Base-by-base conservation (phyloP, 2,113 vertebrate genomes). In the Hiodon alosoides region DNA sequence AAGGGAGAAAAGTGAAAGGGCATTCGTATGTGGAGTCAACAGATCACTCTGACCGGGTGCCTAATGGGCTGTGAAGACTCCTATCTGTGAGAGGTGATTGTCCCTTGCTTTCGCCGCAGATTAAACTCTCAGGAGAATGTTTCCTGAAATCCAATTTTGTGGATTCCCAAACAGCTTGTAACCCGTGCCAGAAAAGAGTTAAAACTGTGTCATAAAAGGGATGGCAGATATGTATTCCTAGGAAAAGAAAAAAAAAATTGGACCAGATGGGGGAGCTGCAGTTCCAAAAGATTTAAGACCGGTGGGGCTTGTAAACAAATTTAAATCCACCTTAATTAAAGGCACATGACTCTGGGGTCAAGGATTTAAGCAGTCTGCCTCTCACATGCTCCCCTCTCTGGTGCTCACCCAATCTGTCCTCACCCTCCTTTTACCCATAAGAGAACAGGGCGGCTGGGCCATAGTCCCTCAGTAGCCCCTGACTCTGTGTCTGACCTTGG, bases 101-200 rank as follows among this genome's bases (percentile, higher is more conserved):
- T 82, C 85, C 86, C 88, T 90, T 91, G 86, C 89, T 89, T 90
- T 88, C 84, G 76, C 79, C 81, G 84, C 84, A 90, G 84, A 90
- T 91, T 88, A 88, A 90, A 88, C 85, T 90, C 87, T 87, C 86
- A 81, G 79, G 87, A 87, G 87, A 87, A 83, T 82, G 83, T 89
- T 86, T 84, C 84, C 74, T 81, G 85, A 78, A 83, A 85, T 86
- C 85, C 87, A 85, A 78, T 85, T 89, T 87, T 85, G 83, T 83
- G 80, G 84, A 89, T 88, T 91, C 89, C 90, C 88, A 83, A 88
- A 87, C 83, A 90, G 86, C 89, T 90, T 86, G 91, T 92, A 91
- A 89, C 87, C 67, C 11, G 48, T 85, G 84, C 78, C 83, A 87
- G 80, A 90, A 87, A 89, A 85, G 82, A 84, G 87, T 90, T 90